Conservation (phyloP, 2,113 vertebrate genomes). For the Limanda limanda region DNA sequence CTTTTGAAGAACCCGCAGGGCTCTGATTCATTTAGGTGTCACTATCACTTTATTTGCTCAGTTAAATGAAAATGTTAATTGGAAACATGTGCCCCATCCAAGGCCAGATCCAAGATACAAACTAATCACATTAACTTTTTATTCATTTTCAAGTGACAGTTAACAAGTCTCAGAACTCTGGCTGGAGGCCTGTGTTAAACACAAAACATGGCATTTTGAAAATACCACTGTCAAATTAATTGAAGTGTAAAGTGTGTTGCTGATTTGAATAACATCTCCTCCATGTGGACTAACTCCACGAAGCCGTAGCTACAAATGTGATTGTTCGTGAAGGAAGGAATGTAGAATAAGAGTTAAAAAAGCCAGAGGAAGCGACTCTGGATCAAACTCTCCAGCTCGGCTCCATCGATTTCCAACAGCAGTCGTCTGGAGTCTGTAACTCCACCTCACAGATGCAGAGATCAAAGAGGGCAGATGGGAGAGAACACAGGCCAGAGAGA, state of each 20-base stretch:
- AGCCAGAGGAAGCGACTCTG: not conserved
- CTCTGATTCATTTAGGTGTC: no score
- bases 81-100: no score
- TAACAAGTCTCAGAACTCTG: not conserved
- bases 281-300: not conserved
- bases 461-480: slow-evolving; percentile 44
- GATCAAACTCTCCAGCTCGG: slow-evolving; percentile 4
- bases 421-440: slow-evolving; percentile 26
- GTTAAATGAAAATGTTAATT: no score
- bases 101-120: no score
- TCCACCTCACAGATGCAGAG: slow-evolving; percentile 37
- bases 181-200: not conserved
- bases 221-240: not conserved
- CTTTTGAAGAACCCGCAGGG: no score
- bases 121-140: no score
- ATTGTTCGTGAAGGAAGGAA: not conserved
- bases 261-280: not conserved
- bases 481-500: slow-evolving; percentile 24
- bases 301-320: no score
- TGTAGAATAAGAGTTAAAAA: slow-evolving; percentile 1
- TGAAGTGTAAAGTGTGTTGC: not conserved
- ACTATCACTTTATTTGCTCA: no score
- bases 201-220: not conserved
- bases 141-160: no score
- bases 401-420: slow-evolving; percentile 42